A percentile compares a stretch with the other conserved stretches of the same genome.
phyloP scores from a whole-genome alignment of 2,113 vertebrate species.

The Pristiophorus japonicus region DNA sequence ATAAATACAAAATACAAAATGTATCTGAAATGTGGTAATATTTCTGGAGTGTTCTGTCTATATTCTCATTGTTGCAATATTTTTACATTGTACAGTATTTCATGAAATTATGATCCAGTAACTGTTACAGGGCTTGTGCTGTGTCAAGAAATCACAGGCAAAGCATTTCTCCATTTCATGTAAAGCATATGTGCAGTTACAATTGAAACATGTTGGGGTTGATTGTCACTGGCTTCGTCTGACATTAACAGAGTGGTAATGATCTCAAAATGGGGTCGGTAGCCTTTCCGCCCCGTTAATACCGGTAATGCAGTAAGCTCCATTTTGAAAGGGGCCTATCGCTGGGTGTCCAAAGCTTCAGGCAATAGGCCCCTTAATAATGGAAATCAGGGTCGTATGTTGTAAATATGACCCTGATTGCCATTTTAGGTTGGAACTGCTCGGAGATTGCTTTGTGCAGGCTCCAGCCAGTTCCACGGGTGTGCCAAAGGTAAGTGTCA shows the following conservation, averaged over 20 bases:
- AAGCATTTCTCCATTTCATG: not conserved
- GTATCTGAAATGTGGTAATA: not conserved
- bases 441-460: not conserved
- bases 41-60: not conserved
- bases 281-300: not conserved
- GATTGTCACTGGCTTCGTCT: not conserved
- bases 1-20: conserved; percentile 9
- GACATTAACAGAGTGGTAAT: not conserved
- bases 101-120: not conserved
- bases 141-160: not conserved
- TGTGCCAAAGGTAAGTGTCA: not conserved
- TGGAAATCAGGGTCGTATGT: not conserved
- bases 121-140: not conserved
- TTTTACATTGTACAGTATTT: not conserved
- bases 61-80: not conserved
- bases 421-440: not conserved
- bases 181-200: not conserved
- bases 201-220: not conserved
- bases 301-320: not conserved
- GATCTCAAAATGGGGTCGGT: not conserved
- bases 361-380: not conserved
- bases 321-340: not conserved
- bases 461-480: not conserved
- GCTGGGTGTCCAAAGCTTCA: not conserved
- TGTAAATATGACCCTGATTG: not conserved